Evolutionary conservation across 2,797 vertebrate species (phyloP).

Genomic region (Xenops minutus): DNA sequence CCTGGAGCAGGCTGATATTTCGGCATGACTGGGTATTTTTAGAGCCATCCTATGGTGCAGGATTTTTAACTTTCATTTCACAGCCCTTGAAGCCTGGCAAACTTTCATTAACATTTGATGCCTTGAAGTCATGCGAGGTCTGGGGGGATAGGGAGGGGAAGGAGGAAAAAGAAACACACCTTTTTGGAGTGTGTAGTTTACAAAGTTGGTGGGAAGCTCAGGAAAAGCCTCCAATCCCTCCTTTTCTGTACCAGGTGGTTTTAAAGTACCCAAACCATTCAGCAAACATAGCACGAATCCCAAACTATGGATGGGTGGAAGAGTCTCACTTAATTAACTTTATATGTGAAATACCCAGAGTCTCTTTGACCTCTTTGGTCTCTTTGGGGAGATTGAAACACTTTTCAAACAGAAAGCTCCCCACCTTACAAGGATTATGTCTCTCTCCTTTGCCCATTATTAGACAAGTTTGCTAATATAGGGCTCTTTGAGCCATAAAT

Average conservation of each 20-base stretch:
- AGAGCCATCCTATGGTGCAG: constrained; percentile 52
- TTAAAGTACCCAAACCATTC: not conserved
- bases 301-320: not conserved
- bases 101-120: constrained; percentile 65
- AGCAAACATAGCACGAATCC: not conserved
- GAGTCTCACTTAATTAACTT: not conserved
- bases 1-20: not conserved
- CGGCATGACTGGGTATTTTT: constrained; percentile 22
- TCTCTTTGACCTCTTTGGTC: not conserved
- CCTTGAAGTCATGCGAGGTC: constrained; percentile 42
- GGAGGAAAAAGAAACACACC: not conserved
- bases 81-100: constrained; percentile 55
- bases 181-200: not conserved
- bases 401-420: not conserved
- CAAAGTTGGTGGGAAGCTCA: not conserved
- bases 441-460: not conserved
- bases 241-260: not conserved
- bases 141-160: not conserved
- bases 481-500: not conserved
- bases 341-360: not conserved
- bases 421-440: not conserved
- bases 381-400: not conserved
- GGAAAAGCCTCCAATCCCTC: not conserved
- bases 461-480: not conserved
- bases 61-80: constrained; percentile 58